Conservation (phyloP, 2,797 vertebrate species). For the Urosaurus nigricauda region DNA sequence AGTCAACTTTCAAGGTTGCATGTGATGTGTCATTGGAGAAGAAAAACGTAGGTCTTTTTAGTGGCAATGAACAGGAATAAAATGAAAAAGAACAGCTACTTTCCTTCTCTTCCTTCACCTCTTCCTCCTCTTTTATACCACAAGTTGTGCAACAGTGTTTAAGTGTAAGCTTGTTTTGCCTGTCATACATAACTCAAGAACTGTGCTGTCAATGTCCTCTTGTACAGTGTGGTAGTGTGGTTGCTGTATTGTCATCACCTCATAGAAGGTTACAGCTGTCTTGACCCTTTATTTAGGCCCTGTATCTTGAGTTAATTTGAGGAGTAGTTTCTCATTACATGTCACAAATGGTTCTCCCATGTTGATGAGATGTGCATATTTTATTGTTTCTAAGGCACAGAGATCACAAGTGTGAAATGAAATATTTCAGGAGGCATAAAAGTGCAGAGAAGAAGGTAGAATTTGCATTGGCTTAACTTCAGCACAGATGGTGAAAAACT, state of each 20-base stretch:
- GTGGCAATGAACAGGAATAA: no score
- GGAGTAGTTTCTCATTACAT: constrained; percentile 43
- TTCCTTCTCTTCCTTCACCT: not conserved
- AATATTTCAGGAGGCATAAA: constrained; percentile 56
- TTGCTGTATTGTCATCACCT: constrained; percentile 3
- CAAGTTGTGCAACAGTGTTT: not conserved
- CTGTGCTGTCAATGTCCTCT: not conserved
- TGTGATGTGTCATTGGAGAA: no score
- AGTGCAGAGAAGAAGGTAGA: constrained; percentile 58
- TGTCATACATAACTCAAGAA: not conserved
- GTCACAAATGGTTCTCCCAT: constrained; percentile 40
- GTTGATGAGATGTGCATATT: constrained; percentile 55
- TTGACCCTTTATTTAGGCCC: constrained; percentile 23
- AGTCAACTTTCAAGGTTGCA: no score
- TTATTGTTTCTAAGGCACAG: constrained; percentile 60
- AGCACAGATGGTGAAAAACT: constrained; percentile 57
- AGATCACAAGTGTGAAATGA: constrained; percentile 62
- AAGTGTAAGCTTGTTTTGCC: not conserved
- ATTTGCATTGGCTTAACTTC: constrained; percentile 63
- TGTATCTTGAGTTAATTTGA: constrained; percentile 31
- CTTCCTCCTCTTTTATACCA: not conserved
- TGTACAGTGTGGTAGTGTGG: not conserved
- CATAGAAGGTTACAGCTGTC: not conserved
- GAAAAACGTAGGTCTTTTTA: no score
- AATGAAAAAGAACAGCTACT: no score